A percentile compares a stretch with the other conserved stretches of the same genome.
phyloP scores from a whole-genome alignment of 2,888 invertebrate genomes.

The Drosophila quinaria region DNA sequence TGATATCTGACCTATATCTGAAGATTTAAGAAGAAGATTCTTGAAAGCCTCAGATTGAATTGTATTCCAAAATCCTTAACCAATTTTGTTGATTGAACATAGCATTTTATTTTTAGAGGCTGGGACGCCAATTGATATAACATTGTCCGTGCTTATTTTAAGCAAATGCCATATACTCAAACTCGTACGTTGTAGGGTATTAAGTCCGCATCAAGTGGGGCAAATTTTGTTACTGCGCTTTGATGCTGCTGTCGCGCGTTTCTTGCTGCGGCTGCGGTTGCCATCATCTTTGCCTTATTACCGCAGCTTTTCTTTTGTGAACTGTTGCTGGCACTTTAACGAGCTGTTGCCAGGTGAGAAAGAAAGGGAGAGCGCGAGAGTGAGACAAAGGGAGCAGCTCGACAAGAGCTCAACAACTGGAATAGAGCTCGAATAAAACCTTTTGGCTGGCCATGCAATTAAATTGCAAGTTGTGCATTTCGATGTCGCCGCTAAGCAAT shows the following conservation, averaged over 20 bases:
- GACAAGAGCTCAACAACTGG: conserved; percentile 1
- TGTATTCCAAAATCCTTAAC: not conserved
- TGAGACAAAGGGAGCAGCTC: not conserved
- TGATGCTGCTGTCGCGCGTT: conserved; percentile 26
- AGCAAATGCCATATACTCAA: not conserved
- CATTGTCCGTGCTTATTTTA: not conserved
- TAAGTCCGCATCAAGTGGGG: conserved; percentile 45
- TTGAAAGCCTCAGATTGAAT: not conserved
- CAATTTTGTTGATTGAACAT: not conserved
- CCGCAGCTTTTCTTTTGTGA: conserved; percentile 62
- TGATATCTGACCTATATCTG: not conserved
- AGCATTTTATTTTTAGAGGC: not conserved
- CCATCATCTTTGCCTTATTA: conserved; percentile 74
- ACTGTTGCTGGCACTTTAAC: conserved; percentile 56
- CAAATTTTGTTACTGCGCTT: conserved; percentile 59
- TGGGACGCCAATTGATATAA: not conserved
- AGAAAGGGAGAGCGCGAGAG: not conserved
- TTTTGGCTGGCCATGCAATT: conserved; percentile 65
- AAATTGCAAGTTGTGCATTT: conserved; percentile 64
- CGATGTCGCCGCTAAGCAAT: conserved; percentile 68
- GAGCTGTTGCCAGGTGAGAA: conserved; percentile 55
- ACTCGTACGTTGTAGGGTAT: conserved; percentile 30
- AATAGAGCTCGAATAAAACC: conserved; percentile 23
- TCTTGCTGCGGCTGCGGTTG: conserved; percentile 30
- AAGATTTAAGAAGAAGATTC: too few species aligned